phyloP scores from a whole-genome alignment of 2,888 invertebrate genomes.

The Andricus quercusramuli region DNA sequence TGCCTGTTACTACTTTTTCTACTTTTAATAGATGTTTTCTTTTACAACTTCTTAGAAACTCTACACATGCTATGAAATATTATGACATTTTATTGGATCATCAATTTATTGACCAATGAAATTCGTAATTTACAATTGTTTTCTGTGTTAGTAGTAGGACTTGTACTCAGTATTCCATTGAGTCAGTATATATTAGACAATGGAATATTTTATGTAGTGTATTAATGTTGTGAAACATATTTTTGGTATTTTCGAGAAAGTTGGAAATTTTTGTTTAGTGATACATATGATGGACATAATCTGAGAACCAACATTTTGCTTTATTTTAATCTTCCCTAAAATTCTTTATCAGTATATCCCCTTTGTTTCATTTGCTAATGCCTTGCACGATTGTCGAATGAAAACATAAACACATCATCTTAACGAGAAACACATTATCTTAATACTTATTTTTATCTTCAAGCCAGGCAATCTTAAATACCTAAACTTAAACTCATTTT shows the following conservation, averaged over 20 bases:
- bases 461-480: too few species aligned
- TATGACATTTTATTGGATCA: not conserved
- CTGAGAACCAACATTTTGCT: not conserved
- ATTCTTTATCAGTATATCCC: not conserved
- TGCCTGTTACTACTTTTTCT: not conserved
- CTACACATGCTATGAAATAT: not conserved
- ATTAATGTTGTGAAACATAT: not conserved
- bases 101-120: too few species aligned
- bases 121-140: too few species aligned
- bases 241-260: not conserved
- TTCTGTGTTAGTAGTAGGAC: too few species aligned
- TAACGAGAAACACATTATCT: too few species aligned
- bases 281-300: not conserved
- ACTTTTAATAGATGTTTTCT: not conserved
- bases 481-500: slow-evolving; percentile 52
- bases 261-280: not conserved
- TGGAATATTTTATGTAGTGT: not conserved
- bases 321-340: not conserved
- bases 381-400: too few species aligned
- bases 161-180: too few species aligned
- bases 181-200: not conserved
- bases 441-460: too few species aligned
- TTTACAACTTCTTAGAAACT: not conserved
- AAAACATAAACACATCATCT: too few species aligned
- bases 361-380: slow-evolving; percentile 43